phyloP scores from a whole-genome alignment of 2,797 vertebrate genomes.

The Streptopelia turtur region DNA sequence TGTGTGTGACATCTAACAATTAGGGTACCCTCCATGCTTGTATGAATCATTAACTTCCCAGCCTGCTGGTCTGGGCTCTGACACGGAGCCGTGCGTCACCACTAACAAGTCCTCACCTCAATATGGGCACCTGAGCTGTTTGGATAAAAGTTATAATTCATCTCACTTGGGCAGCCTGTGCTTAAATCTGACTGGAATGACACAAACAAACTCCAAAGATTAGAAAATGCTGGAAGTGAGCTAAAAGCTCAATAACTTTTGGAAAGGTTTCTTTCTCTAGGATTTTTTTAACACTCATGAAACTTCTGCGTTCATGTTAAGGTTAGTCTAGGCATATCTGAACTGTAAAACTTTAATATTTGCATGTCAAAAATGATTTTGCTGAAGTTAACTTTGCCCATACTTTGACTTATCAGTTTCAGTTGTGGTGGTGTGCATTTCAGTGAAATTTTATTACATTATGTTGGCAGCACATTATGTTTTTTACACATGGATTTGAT shows the following conservation, averaged over 20 bases:
- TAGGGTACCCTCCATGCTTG: conserved; percentile 17
- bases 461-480: conserved; percentile 78
- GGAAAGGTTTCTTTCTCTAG: conserved; percentile 16
- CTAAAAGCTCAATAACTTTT: conserved; percentile 35
- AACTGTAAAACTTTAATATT: conserved; percentile 76
- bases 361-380: conserved; percentile 78
- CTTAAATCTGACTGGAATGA: conserved; percentile 25
- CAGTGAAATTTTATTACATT: conserved; percentile 81
- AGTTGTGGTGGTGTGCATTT: conserved; percentile 76
- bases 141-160: conserved; percentile 21
- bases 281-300: conserved; percentile 19
- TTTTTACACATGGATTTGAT: conserved; percentile 83
- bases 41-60: conserved; percentile 67
- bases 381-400: conserved; percentile 78
- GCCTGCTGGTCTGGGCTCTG: conserved; percentile 50
- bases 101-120: not conserved
- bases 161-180: not conserved
- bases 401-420: conserved; percentile 78
- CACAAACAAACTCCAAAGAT: not conserved
- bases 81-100: conserved; percentile 53
- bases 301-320: conserved; percentile 56
- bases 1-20: conserved; percentile 18
- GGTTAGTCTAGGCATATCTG: conserved; percentile 51
- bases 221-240: conserved; percentile 14
- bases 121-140: not conserved